Evolutionary conservation across 2,797 vertebrate species (phyloP), one percentile per base, ranked within the genome.

Genomic region (Myotis myotis): DNA sequence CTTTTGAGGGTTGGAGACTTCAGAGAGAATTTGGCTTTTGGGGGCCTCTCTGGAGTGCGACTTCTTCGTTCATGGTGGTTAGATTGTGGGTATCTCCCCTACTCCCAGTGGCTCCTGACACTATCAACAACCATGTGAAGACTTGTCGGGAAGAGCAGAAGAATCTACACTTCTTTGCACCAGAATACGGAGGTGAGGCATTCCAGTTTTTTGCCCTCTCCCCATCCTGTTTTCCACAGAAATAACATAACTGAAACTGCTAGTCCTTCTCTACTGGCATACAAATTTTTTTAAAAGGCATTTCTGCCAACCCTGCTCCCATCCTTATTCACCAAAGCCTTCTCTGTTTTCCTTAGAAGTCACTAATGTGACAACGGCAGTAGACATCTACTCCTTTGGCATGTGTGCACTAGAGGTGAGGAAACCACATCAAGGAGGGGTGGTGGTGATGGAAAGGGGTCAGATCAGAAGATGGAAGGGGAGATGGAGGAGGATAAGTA

Each of bases 351-450:
- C 98, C 98, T 44, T 98, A 99, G 99, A 99, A 97, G 99, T 99
- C 97, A 99, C 99, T 95, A 99, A 98, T 11, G 99, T 99, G 94
- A 99, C 99, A 96, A 99, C 99, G 36, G 99, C 99, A 3, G 99
- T 99, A 98, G 99, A 99, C 97, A 99, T 99, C 96, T 99, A 99
- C 97, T 99, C 99, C 94, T 99, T 99, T 85, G 99, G 99, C 96
- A 99, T 99, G 99, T 99, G 99, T 98, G 99, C 99, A 60, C 98
- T 99, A 98, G 99, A 99, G 99, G 99, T 99, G 91, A 98, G 98
- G 78, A 74, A 38, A 72, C 28, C 23, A 47, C 41, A 44, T 12
- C 28, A 82, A 28, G 72, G 81, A 17, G 19, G 25, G 30, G 41
- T 82, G 81, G 30, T 25, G 44, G 20, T 60, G 68, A 17, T 36